Conservation (phyloP, 2,888 invertebrate genomes). For the Hydropsyche betteni region DNA sequence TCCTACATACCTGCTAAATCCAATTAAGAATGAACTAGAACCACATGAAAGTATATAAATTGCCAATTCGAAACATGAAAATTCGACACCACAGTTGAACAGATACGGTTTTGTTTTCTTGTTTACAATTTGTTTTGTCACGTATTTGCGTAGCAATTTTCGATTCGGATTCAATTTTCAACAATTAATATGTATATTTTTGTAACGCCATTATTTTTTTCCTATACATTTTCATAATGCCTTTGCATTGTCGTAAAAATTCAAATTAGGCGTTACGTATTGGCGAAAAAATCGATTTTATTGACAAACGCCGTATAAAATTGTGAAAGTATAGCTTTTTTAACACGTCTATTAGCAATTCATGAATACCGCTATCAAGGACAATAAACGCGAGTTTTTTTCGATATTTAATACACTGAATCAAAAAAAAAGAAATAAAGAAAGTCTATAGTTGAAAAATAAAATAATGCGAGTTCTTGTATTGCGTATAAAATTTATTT, state of each 20-base stretch:
- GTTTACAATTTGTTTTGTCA: too few relatives aligned
- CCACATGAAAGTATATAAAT: neutral
- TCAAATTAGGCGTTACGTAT: slow-evolving; percentile 24
- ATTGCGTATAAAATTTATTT: too few relatives aligned
- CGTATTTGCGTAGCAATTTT: too few relatives aligned
- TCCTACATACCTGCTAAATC: neutral
- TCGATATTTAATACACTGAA: too few relatives aligned
- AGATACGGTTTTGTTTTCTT: too few relatives aligned
- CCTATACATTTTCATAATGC: slow-evolving; percentile 3
- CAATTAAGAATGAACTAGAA: slow-evolving; percentile 3
- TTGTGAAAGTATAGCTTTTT: slow-evolving; percentile 23
- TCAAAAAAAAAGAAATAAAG: too few relatives aligned
- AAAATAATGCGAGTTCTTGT: too few relatives aligned
- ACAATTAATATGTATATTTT: too few relatives aligned
- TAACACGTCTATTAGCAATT: slow-evolving; percentile 7
- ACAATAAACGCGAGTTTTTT: neutral
- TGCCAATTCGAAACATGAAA: neutral
- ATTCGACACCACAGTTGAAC: too few relatives aligned
- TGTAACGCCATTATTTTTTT: slow-evolving; percentile 2
- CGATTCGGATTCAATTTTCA: too few relatives aligned
- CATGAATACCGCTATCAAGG: slow-evolving; percentile 19
- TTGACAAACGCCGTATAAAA: slow-evolving; percentile 25
- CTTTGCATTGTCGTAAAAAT: slow-evolving; percentile 13
- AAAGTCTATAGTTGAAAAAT: too few relatives aligned
- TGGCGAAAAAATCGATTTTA: slow-evolving; percentile 24